Evolutionary conservation across 2,797 vertebrate genomes (phyloP).

Genomic region (Enoplosus armatus): DNA sequence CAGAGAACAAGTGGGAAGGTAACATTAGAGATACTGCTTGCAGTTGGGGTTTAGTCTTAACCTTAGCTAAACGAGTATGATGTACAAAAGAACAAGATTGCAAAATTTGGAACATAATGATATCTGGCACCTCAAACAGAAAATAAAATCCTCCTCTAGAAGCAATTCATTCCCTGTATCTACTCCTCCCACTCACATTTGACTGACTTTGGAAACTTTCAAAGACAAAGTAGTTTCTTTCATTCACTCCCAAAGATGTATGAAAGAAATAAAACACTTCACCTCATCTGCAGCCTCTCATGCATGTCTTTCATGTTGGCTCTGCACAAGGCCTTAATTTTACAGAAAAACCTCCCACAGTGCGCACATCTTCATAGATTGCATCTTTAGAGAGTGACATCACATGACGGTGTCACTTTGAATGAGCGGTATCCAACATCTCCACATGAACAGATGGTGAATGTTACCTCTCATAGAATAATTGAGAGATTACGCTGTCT

Average conservation of each 20-base stretch:
- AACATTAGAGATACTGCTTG: not conserved
- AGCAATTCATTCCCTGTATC: slow-evolving; percentile 19
- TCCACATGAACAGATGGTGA: slow-evolving; percentile 64
- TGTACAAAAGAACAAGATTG: slow-evolving; percentile 10
- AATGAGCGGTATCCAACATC: slow-evolving; percentile 46
- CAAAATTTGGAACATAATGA: slow-evolving; percentile 25
- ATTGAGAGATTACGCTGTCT: slow-evolving; percentile 48
- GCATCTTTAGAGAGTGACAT: slow-evolving; percentile 55
- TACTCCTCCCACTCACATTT: slow-evolving; percentile 46
- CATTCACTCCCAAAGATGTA: slow-evolving; percentile 28
- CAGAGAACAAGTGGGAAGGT: not conserved
- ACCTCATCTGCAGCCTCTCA: slow-evolving; percentile 45
- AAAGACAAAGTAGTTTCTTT: slow-evolving; percentile 44
- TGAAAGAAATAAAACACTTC: slow-evolving; percentile 52
- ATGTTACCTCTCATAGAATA: slow-evolving; percentile 59
- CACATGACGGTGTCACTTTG: slow-evolving; percentile 34
- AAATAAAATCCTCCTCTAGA: slow-evolving; percentile 38
- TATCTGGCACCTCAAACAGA: slow-evolving; percentile 15
- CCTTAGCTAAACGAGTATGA: slow-evolving; percentile 1
- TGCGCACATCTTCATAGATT: slow-evolving; percentile 38
- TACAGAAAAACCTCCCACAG: slow-evolving; percentile 36
- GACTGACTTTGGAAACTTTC: slow-evolving; percentile 45
- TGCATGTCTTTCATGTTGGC: slow-evolving; percentile 43
- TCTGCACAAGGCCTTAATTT: slow-evolving; percentile 40
- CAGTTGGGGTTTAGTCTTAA: not conserved